A percentile compares a stretch with the other conserved stretches of the same genome.
Conservation (phyloP, 2,888 invertebrate genomes). For the Cerastis rubricosa region DNA sequence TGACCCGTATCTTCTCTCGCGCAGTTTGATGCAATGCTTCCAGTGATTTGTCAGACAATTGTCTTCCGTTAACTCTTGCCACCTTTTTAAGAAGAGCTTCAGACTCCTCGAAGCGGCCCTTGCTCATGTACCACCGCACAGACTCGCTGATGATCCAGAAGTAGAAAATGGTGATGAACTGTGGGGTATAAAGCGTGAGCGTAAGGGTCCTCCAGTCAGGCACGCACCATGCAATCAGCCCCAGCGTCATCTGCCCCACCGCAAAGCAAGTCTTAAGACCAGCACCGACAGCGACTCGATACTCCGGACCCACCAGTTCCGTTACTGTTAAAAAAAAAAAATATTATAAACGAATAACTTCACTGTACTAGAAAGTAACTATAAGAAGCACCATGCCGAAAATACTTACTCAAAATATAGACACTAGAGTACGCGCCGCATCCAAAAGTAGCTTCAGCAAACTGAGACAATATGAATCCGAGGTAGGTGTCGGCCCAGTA, state of each 20-base stretch:
- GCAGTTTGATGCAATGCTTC: constrained; percentile 71
- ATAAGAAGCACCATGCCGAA: background rate
- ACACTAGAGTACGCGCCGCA: constrained; percentile 93
- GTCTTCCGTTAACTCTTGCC: constrained; percentile 90
- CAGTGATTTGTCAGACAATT: constrained; percentile 77
- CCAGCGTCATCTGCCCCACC: constrained; percentile 92
- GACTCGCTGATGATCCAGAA: constrained; percentile 93
- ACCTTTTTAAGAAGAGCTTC: constrained; percentile 91
- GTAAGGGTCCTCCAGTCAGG: constrained; percentile 93
- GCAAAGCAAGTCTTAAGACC: constrained; percentile 93
- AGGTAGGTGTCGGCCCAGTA: constrained; percentile 91
- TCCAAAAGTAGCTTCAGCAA: constrained; percentile 92
- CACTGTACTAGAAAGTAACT: background rate
- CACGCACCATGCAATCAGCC: constrained; percentile 92
- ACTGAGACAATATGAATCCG: constrained; percentile 92
- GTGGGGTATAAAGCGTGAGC: constrained; percentile 92
- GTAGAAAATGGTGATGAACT: constrained; percentile 91
- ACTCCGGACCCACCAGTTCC: constrained; percentile 93
- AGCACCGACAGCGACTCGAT: constrained; percentile 93
- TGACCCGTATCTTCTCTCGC: constrained; percentile 70
- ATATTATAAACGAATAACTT: background rate
- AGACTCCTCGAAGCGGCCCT: constrained; percentile 92
- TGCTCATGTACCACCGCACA: constrained; percentile 94
- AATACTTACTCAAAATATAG: constrained; percentile 92
- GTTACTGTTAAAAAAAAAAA: constrained; percentile 87